These are phyloP conservation scores for Tragelaphus eurycerus DNA, from an alignment of 2,797 vertebrate species.

Conservation along the genomic window DNA sequence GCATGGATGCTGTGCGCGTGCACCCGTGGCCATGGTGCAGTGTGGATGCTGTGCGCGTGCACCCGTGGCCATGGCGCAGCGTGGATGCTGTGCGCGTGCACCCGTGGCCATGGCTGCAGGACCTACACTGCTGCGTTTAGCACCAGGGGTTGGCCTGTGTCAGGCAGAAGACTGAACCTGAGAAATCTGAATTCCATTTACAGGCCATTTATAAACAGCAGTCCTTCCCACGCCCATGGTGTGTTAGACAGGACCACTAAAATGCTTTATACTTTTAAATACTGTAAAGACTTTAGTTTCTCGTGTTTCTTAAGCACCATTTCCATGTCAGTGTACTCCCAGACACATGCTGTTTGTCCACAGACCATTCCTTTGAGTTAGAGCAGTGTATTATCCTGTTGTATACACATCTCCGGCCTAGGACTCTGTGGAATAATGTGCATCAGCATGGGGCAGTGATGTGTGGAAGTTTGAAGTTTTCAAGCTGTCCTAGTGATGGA, in stretches of 20 bases:
- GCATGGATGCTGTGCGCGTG: too few species aligned
- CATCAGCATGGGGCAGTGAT: accelerated
- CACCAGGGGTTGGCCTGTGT: not conserved
- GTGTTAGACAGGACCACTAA: not conserved
- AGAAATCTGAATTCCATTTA: not conserved
- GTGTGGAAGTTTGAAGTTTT: not conserved
- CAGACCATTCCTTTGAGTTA: not conserved
- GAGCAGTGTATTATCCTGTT: not conserved
- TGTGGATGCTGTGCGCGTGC: too few species aligned
- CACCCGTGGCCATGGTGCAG: too few species aligned
- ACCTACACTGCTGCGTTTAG: not conserved
- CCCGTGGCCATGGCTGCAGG: not conserved
- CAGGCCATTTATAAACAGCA: accelerated
- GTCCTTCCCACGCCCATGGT: accelerated
- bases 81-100: too few species aligned
- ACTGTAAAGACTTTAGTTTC: not conserved
- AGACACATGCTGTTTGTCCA: not conserved
- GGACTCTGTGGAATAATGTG: not conserved
- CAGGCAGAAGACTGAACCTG: not conserved
- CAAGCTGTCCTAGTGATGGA: not conserved
- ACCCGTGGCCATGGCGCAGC: too few species aligned
- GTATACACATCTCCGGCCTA: accelerated
- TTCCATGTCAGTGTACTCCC: not conserved
- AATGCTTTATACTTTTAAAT: not conserved
- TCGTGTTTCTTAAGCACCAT: not conserved